Evolutionary conservation across 2,888 invertebrate species (phyloP), one percentile per base, ranked within the genome.

Genomic region (Ethmia dodecea): DNA sequence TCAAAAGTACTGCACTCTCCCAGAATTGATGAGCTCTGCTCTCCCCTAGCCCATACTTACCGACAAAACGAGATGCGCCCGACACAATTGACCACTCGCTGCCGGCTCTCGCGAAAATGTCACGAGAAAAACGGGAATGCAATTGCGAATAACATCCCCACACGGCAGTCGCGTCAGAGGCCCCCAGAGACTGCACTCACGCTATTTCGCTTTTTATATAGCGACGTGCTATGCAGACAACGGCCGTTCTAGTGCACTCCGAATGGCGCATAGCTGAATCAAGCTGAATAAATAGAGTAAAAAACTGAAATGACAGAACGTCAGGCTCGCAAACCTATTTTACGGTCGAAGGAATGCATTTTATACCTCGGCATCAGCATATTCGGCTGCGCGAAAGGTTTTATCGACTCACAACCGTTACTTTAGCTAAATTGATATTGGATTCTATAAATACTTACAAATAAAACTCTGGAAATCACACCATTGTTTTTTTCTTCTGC

Each of bases 381-480:
- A 55, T 45, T 61, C 42, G 44, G 53, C 49, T 50, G 53, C 53
- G 52, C 60, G 48, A 60, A 66, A 54, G 44, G 55, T 69, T 65
- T 65, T 55, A 65, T 67, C 52, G 59, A 61, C 63, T 62, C 60
- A 53, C 52, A 59, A 67, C 62, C 58, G 60, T 67, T 73, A 68
- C 62, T 67, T 77, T 61, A 61, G 60, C 62, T 64, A 66, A 70
- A 78, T 73, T 75, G 71, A 67, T 75, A 76, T 68, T 65, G 61
- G 65, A 79, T 78, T 84, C 86, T 83, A 83, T 79, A 78, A 84
- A 84, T 86, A 86, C 86, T 86, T 84, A 86, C 86, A 86, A 84
- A 86, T 84, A 83, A 86, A 84, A 86, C 78, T 84, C 84, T 83
- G 81, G 81, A 86, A 40, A 81, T 86, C 80, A 86, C 86, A 86